Percentiles rank a stretch among this genome's conserved stretches.
Conservation (phyloP, 2,797 vertebrate genomes). For the Aselliscus stoliczkanus region DNA sequence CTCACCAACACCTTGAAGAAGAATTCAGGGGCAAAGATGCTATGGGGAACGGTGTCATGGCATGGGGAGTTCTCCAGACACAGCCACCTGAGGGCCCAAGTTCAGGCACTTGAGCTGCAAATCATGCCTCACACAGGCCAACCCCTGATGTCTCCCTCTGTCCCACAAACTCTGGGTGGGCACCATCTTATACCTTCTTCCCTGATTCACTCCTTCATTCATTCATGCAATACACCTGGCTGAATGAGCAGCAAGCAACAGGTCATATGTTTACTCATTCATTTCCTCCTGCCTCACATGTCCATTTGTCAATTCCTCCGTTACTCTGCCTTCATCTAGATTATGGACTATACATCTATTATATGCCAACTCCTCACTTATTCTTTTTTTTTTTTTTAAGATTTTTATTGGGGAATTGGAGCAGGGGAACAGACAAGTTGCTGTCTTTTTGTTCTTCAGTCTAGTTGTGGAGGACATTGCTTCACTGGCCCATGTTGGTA, state of each 20-base stretch:
- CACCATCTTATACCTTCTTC: background rate
- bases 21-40: conserved; percentile 60
- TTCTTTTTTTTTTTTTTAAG: background rate
- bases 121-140: background rate
- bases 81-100: conserved; percentile 67
- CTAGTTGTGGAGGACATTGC: too few relatives aligned
- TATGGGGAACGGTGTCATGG: conserved; percentile 49
- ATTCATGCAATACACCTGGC: background rate
- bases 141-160: background rate
- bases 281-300: background rate
- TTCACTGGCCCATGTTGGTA: too few relatives aligned
- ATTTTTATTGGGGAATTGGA: too few relatives aligned
- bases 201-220: background rate
- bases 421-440: too few relatives aligned
- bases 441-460: too few relatives aligned
- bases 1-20: conserved; percentile 74
- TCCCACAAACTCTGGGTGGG: background rate
- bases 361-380: background rate
- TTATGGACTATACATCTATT: background rate
- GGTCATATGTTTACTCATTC: background rate
- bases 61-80: conserved; percentile 73
- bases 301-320: background rate
- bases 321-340: background rate
- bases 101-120: background rate
- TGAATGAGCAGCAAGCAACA: background rate